Base-by-base conservation (phyloP, 1,140 invertebrate genomes). In the Drosophila lacteicornis region DNA sequence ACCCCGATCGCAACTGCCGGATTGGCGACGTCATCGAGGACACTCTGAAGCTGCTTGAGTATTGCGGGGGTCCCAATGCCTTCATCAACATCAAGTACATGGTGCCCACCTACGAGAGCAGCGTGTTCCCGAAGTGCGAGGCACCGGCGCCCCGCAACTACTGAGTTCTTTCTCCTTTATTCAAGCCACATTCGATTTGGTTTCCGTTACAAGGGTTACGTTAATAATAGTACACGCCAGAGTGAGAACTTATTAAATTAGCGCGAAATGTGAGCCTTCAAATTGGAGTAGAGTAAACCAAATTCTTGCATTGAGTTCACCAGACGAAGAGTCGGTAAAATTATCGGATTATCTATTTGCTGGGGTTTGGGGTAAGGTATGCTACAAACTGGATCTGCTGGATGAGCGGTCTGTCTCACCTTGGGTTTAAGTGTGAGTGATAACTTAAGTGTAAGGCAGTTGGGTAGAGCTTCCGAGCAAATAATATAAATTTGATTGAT, bases 61-160 rank as follows among this genome's bases (percentile, higher is more conserved):
- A 95, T 73, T 96, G 97, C 91, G 98, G 98, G 7, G 98, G 98
- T 4, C 96, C 97, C 79, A 97, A 99, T 93, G 98, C 98, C 7
- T 99, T 98, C 91, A 98, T 98, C 80, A 98, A 99, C 92, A 99
- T 99, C 80, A 99, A 99, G 94, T 99, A 99, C 92, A 98, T 99
- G 96, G 95, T 99, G 65, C 98, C 98, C 0, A 99, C 98, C 6
- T 99, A 99, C 83, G 98, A 99, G 92, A 98, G 98, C n/a, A 97
- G 97, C 91, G 95, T 98, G 8, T 91, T 90, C 36, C 91, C 91
- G 1, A 81, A 77, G 33, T 92, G 91, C 57, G 77, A 80, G 19
- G 43, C 49, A 4, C 66, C 50, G 1, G 55, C 70, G 38, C 65
- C 81, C 93, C 96, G 74, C 97, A 97, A 67, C 15, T 46, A 36